Evolutionary conservation across 2,113 vertebrate species (phyloP).

Genomic region (Theristicus caerulescens): DNA sequence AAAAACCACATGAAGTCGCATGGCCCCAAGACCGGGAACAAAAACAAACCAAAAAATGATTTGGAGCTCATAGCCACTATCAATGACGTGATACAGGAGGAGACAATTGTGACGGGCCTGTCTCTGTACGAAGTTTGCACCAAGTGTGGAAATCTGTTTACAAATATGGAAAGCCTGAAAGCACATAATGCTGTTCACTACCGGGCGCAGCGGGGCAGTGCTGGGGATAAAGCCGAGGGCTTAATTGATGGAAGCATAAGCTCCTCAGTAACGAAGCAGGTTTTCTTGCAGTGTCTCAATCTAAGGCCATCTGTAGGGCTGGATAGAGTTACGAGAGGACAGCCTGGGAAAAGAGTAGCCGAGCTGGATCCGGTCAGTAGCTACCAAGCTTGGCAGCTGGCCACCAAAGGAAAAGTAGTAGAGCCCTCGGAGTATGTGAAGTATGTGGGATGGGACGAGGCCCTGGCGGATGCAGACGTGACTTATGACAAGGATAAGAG

Average conservation of each 20-base stretch:
- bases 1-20: slow-evolving; percentile 98
- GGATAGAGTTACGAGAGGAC: slow-evolving; percentile 55
- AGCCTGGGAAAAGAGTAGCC: slow-evolving; percentile 81
- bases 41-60: slow-evolving; percentile 81
- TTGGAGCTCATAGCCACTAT: slow-evolving; percentile 85
- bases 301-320: slow-evolving; percentile 72
- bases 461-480: slow-evolving; percentile 77
- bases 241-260: slow-evolving; percentile 59
- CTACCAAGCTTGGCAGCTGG: slow-evolving; percentile 94
- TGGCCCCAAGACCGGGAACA: slow-evolving; percentile 79
- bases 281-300: slow-evolving; percentile 85
- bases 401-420: slow-evolving; percentile 87
- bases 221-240: neutral
- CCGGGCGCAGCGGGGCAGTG: slow-evolving; percentile 36
- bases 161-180: slow-evolving; percentile 87
- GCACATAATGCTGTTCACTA: slow-evolving; percentile 86
- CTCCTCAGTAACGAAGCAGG: slow-evolving; percentile 77
- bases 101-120: slow-evolving; percentile 82
- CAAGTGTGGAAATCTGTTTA: slow-evolving; percentile 95
- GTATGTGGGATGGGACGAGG: slow-evolving; percentile 80
- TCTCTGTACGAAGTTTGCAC: slow-evolving; percentile 90
- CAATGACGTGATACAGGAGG: slow-evolving; percentile 88
- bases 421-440: slow-evolving; percentile 85
- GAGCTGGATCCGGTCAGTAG: slow-evolving; percentile 93
- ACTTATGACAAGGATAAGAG: slow-evolving; percentile 86